Percentiles rank a stretch among this genome's conserved stretches.
phyloP scores from a whole-genome alignment of 2,888 invertebrate species.

The Hyposoter didymator region DNA sequence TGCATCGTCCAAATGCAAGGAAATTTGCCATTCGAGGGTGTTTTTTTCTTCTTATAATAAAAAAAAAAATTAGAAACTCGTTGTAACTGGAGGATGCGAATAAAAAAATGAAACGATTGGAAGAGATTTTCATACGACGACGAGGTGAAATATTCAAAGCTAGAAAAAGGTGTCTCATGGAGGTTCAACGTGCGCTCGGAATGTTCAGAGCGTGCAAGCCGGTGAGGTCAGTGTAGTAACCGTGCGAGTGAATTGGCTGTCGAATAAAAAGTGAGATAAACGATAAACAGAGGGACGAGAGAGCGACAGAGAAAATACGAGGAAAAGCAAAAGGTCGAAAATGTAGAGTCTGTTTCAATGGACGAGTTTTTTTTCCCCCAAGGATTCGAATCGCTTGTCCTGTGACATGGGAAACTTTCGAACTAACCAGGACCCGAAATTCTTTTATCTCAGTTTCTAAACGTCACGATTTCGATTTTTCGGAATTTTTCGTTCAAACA shows the following conservation, averaged over 20 bases:
- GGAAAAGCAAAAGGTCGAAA: constrained; percentile 30
- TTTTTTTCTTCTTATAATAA: not conserved
- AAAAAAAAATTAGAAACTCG: not conserved
- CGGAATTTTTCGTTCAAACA: not conserved
- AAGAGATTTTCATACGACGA: not conserved
- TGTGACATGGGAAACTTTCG: not conserved
- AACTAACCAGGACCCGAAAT: not conserved
- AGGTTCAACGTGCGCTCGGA: constrained; percentile 81
- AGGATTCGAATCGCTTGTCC: not conserved
- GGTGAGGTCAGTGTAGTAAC: constrained; percentile 75
- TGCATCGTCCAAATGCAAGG: not conserved
- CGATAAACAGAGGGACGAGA: constrained; percentile 1
- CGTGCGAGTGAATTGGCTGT: constrained; percentile 46
- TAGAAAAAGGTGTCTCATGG: constrained; percentile 38
- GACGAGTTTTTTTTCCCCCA: not conserved
- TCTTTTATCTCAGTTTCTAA: not conserved
- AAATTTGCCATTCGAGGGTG: not conserved
- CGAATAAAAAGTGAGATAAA: constrained; percentile 33
- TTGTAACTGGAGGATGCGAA: not conserved
- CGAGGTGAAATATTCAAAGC: constrained; percentile 65
- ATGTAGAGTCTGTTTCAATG: not conserved
- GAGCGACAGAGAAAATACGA: not conserved
- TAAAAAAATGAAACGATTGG: not conserved
- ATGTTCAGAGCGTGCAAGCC: constrained; percentile 70
- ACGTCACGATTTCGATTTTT: not conserved